Percentiles rank a stretch among this genome's conserved stretches.
These are phyloP conservation scores for Acronicta aceris DNA, from an alignment of 2,888 invertebrate species.

Conservation along the genomic window DNA sequence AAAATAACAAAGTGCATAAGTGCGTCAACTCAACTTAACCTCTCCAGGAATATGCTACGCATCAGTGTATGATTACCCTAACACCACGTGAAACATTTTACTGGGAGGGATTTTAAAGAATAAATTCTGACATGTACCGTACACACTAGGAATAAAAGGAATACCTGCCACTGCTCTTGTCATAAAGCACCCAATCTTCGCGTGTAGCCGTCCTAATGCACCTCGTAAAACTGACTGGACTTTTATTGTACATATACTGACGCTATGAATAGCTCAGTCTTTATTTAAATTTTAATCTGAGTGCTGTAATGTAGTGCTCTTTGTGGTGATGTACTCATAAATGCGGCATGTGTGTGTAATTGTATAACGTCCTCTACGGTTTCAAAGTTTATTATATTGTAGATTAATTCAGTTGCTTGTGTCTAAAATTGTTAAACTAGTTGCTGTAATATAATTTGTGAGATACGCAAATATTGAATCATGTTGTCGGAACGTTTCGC, in stretches of 20 bases:
- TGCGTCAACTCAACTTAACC: neutral
- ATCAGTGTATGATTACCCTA: slow-evolving; percentile 14
- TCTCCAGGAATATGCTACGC: slow-evolving; percentile 1
- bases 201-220: slow-evolving; percentile 24
- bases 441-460: slow-evolving; percentile 10
- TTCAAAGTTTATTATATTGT: slow-evolving; percentile 9
- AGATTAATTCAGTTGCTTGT: slow-evolving; percentile 9
- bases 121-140: slow-evolving; percentile 40
- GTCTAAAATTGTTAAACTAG: neutral
- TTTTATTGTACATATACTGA: slow-evolving; percentile 21
- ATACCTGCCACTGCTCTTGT: slow-evolving; percentile 13
- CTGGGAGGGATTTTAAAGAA: slow-evolving; percentile 38
- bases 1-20: slow-evolving; percentile 24
- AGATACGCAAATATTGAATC: slow-evolving; percentile 11
- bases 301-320: neutral
- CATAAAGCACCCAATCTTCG: slow-evolving; percentile 42
- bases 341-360: neutral
- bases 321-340: neutral
- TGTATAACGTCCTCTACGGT: neutral
- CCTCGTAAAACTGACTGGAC: slow-evolving; percentile 14
- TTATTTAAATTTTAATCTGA: slow-evolving; percentile 11
- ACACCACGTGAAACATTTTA: slow-evolving; percentile 21
- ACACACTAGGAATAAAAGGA: slow-evolving; percentile 35
- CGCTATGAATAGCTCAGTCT: slow-evolving; percentile 6
- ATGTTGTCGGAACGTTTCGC: slow-evolving; percentile 6